phyloP scores from a whole-genome alignment of 2,888 invertebrate genomes.

The Apamea epomidion region DNA sequence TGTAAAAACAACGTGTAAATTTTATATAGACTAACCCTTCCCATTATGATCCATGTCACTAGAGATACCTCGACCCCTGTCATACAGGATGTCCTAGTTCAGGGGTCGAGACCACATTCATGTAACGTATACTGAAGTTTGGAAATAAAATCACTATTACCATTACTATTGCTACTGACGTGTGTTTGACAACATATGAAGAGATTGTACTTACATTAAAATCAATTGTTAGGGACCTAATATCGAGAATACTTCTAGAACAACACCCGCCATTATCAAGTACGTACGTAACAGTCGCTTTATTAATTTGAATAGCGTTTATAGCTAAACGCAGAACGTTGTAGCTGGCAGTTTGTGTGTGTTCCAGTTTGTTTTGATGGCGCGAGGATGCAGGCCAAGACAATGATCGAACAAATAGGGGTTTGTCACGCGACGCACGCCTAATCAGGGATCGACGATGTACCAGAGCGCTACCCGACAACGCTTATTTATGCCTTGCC shows the following conservation, averaged over 20 bases:
- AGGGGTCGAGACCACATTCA: not conserved
- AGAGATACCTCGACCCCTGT: not conserved
- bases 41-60: not conserved
- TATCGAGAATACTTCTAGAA: not conserved
- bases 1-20: too few relatives aligned
- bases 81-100: not conserved
- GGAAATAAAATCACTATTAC: not conserved
- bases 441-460: slow-evolving; percentile 87
- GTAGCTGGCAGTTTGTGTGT: slow-evolving; percentile 78
- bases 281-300: slow-evolving; percentile 6
- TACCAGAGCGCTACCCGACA: slow-evolving; percentile 84
- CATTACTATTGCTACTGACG: not conserved
- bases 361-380: slow-evolving; percentile 82
- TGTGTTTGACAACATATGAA: not conserved
- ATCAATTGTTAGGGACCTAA: not conserved
- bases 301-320: slow-evolving; percentile 61
- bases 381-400: slow-evolving; percentile 84
- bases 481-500: slow-evolving; percentile 86
- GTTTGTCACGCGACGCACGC: slow-evolving; percentile 86
- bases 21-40: too few relatives aligned
- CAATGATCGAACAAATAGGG: slow-evolving; percentile 90
- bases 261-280: slow-evolving; percentile 1
- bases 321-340: slow-evolving; percentile 53
- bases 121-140: not conserved
- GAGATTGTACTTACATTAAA: not conserved